Evolutionary conservation across 2,888 invertebrate genomes (phyloP), one percentile per base, ranked within the genome.

Genomic region (Mamestra brassicae): DNA sequence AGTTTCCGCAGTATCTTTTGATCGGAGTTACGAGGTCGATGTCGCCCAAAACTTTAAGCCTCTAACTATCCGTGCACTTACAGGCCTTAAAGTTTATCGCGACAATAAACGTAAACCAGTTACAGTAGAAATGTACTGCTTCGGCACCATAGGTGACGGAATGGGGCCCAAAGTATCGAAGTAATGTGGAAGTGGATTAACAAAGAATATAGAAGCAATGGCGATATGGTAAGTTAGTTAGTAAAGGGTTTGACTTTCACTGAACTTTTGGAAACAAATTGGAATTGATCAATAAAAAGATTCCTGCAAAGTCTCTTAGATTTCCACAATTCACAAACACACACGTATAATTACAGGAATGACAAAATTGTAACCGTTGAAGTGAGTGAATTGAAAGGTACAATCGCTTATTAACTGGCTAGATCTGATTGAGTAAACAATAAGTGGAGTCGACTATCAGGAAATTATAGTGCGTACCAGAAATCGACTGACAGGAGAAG

Each of bases 91-190:
- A 74, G 65, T 74, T 86, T 86, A 86, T 75, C 50, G 61, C 4
- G 2, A 70, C 64, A 73, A 86, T 86, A 84, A 84, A 78, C 67
- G 64, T 86, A 79, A 86, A 81, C 57, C 45, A 65, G 74, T 75
- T 61, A 67, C 71, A 70, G 85, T 81, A 67, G 74, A 85, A 74
- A 77, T 74, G 63, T 77, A 62, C 70, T 66, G 60, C n/a, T 2
- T 60, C 4, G 17, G 45, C 34, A 63, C 61, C 63, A 74, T 67
- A 72, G 68, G 81, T 78, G 69, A 76, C 57, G 15, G 63, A 57
- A 74, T 65, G 54, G 69, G 65, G n/a, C 67, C 79, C 71, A 73
- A 81, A 79, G 57, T 77, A 75, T 71, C 45, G 42, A 26, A 68
- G 64, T 57, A 45, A 72, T n/a, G 17, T 2, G 57, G 60, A 77